Evolutionary conservation across 1,140 invertebrate species (phyloP), one percentile per base, ranked within the genome.

Genomic region (Penaeus indicus): DNA sequence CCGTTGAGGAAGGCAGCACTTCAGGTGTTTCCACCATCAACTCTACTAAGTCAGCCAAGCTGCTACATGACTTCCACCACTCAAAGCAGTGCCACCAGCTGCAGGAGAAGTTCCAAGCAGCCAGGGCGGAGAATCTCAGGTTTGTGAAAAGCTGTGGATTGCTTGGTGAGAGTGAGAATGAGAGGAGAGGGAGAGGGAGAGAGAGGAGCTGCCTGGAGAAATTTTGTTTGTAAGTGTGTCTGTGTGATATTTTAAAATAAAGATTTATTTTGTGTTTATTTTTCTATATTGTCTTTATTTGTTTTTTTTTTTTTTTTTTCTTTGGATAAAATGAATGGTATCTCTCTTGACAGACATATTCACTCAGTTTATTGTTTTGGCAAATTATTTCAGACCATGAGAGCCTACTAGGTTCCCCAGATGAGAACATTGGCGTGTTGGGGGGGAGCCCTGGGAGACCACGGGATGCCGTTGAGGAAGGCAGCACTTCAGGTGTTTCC

Each of bases 1-100:
- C 93, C 62, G 93, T 93, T 21, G 95, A 95, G 84, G 94, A 95
- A 80, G 93, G 94, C 25, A 94, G 94, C 0, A 95, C 95, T 13
- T 95, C 95, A 32, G 95, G 95, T 32, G 92, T 94, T 21, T 96
- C 96, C n/a, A 95, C 95, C 4, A 94, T 96, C 21, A 95, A 95
- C 92, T 95, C 95, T 3, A 92, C 94, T 0, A 90, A 90, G 80
- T 90, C 90, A n/a, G 85, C 90, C 0, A 88, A 89, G 64, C 27
- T 90, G 61, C 93, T 79, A 92, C 92, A 81, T 94, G 94, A 91
- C 93, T 94, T 83, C 93, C 93, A 92, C 91, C 93, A 85, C 94
- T 94, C 88, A 93, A 93, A 92, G 81, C 72, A 91, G 18, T 82
- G 89, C 60, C 91, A 89, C 47, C 89, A 92, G 54, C 69, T 92